Evolutionary conservation across 2,888 invertebrate genomes (phyloP), one percentile per base, ranked within the genome.

Genomic region (Lissocephala sabroskyi): DNA sequence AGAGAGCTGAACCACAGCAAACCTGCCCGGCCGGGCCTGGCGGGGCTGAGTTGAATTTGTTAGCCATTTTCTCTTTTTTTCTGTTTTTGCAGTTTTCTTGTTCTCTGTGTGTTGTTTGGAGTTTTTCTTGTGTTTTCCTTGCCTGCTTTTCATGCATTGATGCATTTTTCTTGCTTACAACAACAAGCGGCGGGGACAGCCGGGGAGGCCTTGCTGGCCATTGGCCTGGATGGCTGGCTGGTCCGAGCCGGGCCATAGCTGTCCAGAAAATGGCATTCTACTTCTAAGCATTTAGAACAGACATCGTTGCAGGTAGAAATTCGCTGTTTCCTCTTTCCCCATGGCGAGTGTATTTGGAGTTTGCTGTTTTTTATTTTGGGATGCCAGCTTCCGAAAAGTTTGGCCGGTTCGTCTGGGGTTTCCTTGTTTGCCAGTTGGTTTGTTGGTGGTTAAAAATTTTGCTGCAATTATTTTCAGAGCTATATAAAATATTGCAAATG

Each of bases 101-200:
- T 41, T 29, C 42, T 37, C 14, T 45, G 29, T 9, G 19, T 19
- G 4, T 39, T 39, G 33, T 49, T 42, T 50, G 32, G 13, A 10
- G 10, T 29, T 52, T 41, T 47, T 57, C 36, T 17, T 33, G n/a
- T 17, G 40, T 32, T 44, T 30, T 52, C 16, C 23, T 54, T 48
- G 32, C 41, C 52, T 49, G 17, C 14, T 53, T 56, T 50, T 62
- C 63, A 59, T 59, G 68, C 77, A 66, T 65, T 71, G 77, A 77
- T 77, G 71, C 77, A 74, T 68, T 71, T 77, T 77, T 74, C 76
- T 77, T 68, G 74, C 70, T 65, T 39, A 10, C 32, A 56, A 63
- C 66, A 59, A 67, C 58, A 65, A 66, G 10, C 3, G 10, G n/a
- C 32, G 19, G 7, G 3, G 9, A 52, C 48, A n/a, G n/a, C n/a